These are phyloP conservation scores for Ypsolopha scabrella DNA, from an alignment of 2,888 invertebrate genomes.

Conservation along the genomic window DNA sequence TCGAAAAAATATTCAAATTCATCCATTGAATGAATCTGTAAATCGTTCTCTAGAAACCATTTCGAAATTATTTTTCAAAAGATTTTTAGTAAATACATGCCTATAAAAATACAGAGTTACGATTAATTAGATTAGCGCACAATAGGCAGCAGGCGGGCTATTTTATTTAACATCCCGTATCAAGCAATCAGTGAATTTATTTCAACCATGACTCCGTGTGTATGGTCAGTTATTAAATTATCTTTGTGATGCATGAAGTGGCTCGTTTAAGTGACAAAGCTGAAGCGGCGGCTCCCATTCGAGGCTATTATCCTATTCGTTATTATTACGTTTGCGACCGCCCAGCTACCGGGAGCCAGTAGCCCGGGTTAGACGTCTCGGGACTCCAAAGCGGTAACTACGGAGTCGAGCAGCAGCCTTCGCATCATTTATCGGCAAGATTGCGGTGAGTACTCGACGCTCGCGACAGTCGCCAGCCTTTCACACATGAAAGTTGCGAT, in stretches of 20 bases:
- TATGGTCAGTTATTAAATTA: constrained; percentile 44
- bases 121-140: too few relatives aligned
- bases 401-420: constrained; percentile 63
- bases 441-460: constrained; percentile 50
- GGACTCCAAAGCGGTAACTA: constrained; percentile 67
- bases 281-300: constrained; percentile 53
- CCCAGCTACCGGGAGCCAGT: constrained; percentile 48
- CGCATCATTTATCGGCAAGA: constrained; percentile 66
- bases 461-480: background rate
- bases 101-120: too few relatives aligned
- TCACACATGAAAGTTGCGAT: constrained; percentile 9
- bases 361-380: constrained; percentile 58
- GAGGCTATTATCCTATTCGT: constrained; percentile 64
- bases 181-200: constrained; percentile 27
- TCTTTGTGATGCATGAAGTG: constrained; percentile 52
- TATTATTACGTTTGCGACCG: constrained; percentile 25
- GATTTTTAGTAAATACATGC: too few relatives aligned
- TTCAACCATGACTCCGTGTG: constrained; percentile 41
- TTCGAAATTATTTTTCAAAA: too few relatives aligned
- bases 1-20: too few relatives aligned
- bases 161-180: background rate
- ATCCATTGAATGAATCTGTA: too few relatives aligned
- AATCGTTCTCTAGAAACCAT: too few relatives aligned
- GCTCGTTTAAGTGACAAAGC: constrained; percentile 63
- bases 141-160: too few relatives aligned